Evolutionary conservation across 2,888 invertebrate species (phyloP).

Genomic region (Crossocerus cetratus): DNA sequence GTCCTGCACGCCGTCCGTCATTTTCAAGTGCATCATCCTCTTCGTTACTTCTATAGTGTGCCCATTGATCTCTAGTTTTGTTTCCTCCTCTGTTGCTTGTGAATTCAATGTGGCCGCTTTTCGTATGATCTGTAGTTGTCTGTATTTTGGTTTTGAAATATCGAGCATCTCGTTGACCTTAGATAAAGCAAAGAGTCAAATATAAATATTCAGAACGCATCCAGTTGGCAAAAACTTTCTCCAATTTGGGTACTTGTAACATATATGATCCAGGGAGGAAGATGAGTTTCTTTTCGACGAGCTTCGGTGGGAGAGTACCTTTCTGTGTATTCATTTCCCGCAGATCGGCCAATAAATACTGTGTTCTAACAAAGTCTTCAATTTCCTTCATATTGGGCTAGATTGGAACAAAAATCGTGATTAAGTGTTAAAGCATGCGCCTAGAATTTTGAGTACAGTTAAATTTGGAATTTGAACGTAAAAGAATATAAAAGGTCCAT

Average conservation of each 20-base stretch:
- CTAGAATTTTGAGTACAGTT: too few species aligned
- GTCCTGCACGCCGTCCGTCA: slow-evolving; percentile 87
- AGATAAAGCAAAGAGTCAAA: not conserved
- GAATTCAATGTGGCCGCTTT: slow-evolving; percentile 76
- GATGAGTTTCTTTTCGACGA: slow-evolving; percentile 77
- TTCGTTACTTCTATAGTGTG: slow-evolving; percentile 79
- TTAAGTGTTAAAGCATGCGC: too few species aligned
- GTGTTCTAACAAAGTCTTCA: slow-evolving; percentile 80
- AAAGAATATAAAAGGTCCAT: too few species aligned
- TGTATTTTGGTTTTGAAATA: slow-evolving; percentile 72
- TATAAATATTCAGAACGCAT: not conserved
- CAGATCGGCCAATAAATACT: slow-evolving; percentile 84
- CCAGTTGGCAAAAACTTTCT: slow-evolving; percentile 49
- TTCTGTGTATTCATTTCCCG: slow-evolving; percentile 80
- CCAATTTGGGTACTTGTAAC: slow-evolving; percentile 79
- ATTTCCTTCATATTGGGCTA: slow-evolving; percentile 71
- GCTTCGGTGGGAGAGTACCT: slow-evolving; percentile 80
- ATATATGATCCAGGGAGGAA: slow-evolving; percentile 80
- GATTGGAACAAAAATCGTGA: slow-evolving; percentile 10
- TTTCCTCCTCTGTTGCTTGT: slow-evolving; percentile 77
- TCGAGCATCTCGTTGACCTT: slow-evolving; percentile 76
- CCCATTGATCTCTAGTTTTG: slow-evolving; percentile 73
- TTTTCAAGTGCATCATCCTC: slow-evolving; percentile 83
- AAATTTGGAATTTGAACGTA: too few species aligned
- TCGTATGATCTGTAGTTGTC: slow-evolving; percentile 76